A percentile compares a stretch with the other conserved stretches of the same genome.
Conservation (phyloP, 2,888 invertebrate genomes). For the Seladonia tumulorum region DNA sequence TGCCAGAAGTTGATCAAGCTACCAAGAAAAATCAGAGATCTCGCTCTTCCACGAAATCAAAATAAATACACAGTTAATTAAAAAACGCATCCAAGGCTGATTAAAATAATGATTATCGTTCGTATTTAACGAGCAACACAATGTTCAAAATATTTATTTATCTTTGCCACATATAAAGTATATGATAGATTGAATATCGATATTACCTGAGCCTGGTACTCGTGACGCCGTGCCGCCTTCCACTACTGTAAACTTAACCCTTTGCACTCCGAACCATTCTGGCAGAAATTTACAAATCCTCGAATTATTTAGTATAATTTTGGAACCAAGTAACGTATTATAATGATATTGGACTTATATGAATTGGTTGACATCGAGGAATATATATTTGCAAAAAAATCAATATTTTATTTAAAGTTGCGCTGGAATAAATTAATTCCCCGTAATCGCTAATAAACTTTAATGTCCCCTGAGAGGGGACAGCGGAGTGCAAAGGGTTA, state of each 20-base stretch:
- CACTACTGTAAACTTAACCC: constrained; percentile 9
- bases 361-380: too few species aligned
- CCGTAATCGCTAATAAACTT: too few species aligned
- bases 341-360: too few species aligned
- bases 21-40: constrained; percentile 90
- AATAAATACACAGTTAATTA: constrained; percentile 78
- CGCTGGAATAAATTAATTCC: too few species aligned
- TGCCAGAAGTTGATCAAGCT: constrained; percentile 97
- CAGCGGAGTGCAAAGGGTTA: too few species aligned
- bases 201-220: constrained; percentile 23
- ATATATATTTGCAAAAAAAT: too few species aligned
- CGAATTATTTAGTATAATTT: too few species aligned
- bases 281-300: too few species aligned
- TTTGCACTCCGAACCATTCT: too few species aligned
- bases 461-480: too few species aligned
- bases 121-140: constrained; percentile 19
- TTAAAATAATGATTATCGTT: constrained; percentile 46
- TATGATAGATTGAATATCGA: not conserved
- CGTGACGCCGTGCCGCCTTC: constrained; percentile 10
- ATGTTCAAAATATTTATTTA: constrained; percentile 6
- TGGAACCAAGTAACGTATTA: too few species aligned
- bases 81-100: constrained; percentile 53
- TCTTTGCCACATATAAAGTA: not conserved
- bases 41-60: constrained; percentile 86
- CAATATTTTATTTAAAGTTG: too few species aligned